Evolutionary conservation across 2,113 vertebrate genomes (phyloP).

Genomic region (Barbus barbus): DNA sequence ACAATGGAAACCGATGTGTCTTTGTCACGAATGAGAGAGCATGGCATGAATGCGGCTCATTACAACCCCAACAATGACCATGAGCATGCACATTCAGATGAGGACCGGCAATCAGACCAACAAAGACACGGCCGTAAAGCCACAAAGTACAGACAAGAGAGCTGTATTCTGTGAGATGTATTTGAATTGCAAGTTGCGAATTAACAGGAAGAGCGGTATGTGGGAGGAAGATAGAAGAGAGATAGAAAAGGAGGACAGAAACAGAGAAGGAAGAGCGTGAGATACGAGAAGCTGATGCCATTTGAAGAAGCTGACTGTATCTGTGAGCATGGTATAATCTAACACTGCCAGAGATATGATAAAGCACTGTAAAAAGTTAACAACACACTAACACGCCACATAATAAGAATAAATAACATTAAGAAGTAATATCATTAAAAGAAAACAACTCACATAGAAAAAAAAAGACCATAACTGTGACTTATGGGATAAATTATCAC

Average conservation of each 20-base stretch:
- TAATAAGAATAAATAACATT: too few species aligned
- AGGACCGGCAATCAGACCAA: constrained; percentile 40
- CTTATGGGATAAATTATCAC: background rate
- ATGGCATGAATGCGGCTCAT: constrained; percentile 23
- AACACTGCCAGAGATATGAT: background rate
- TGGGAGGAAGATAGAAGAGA: constrained; percentile 39
- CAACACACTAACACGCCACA: background rate
- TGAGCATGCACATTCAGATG: constrained; percentile 39
- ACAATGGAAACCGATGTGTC: constrained; percentile 12
- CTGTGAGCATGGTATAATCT: too few species aligned
- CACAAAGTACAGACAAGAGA: constrained; percentile 41
- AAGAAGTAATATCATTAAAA: too few species aligned
- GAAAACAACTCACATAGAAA: too few species aligned
- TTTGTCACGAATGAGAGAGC: constrained; percentile 46
- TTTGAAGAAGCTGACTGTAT: constrained; percentile 33
- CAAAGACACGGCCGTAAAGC: constrained; percentile 48
- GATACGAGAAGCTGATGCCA: constrained; percentile 47
- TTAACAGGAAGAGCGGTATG: constrained; percentile 37
- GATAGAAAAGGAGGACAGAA: constrained; percentile 29
- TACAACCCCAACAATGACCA: constrained; percentile 30
- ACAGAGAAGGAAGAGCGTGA: constrained; percentile 51
- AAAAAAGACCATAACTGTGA: too few species aligned
- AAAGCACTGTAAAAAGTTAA: background rate
- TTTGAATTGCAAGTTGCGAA: constrained; percentile 53
- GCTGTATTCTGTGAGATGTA: constrained; percentile 37